A percentile compares a stretch with the other conserved stretches of the same genome.
Conservation (phyloP, 1,140 invertebrate genomes). For the Papilio polyxenes region DNA sequence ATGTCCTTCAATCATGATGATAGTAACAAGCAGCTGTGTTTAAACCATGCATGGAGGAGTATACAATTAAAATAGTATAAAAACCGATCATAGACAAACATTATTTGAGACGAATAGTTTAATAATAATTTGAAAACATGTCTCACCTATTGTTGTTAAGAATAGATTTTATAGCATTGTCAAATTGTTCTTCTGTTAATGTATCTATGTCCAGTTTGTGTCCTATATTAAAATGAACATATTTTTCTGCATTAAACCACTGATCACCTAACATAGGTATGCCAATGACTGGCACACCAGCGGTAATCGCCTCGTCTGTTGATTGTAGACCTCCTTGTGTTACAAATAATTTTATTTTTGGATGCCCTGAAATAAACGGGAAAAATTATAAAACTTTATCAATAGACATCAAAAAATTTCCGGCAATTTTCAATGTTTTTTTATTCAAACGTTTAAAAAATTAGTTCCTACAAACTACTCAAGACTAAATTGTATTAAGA, state of each 20-base stretch:
- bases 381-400: no score
- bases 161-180: conserved; percentile 46
- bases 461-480: no score
- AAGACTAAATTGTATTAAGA: no score
- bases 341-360: conserved; percentile 81
- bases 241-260: conserved; percentile 61
- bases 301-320: conserved; percentile 81
- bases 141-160: conserved; percentile 50
- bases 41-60: no score
- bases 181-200: conserved; percentile 50
- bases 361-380: conserved; percentile 53
- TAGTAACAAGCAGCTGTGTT: no score
- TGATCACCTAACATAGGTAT: conserved; percentile 70
- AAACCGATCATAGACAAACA: no score
- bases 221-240: conserved; percentile 52
- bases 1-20: no score
- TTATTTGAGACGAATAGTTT: background rate
- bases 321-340: conserved; percentile 84
- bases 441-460: no score
- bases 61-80: no score
- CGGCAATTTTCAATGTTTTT: no score
- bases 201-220: conserved; percentile 46
- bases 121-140: background rate
- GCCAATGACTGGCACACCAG: conserved; percentile 81
- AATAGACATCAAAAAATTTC: no score